Percentiles rank a stretch among this genome's conserved stretches.
Evolutionary conservation across 2,113 vertebrate species (phyloP).

Genomic region (Octodon degus): DNA sequence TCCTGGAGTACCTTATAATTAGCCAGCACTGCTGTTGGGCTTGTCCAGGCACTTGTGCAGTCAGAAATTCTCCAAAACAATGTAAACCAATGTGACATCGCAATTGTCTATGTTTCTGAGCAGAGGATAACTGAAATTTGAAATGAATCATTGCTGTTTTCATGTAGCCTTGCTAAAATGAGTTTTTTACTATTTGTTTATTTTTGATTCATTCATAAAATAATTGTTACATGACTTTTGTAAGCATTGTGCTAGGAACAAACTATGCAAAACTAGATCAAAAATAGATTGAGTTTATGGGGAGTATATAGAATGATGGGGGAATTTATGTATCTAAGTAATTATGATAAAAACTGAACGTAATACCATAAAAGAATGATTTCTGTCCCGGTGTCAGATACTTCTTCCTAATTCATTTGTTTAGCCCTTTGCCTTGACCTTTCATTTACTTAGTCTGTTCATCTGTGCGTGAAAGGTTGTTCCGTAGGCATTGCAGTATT

Average conservation of each 20-base stretch:
- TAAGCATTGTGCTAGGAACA: background rate
- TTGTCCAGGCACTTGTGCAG: background rate
- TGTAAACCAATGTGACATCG: background rate
- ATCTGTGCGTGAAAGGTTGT: background rate
- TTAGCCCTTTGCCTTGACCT: background rate
- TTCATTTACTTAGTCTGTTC: background rate
- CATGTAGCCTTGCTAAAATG: background rate
- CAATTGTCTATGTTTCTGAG: background rate
- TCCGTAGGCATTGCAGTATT: background rate
- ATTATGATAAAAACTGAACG: background rate
- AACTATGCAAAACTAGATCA: background rate
- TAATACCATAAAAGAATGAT: background rate
- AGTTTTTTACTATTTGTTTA: background rate
- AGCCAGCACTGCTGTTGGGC: background rate
- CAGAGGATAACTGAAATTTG: background rate
- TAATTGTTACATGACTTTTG: background rate
- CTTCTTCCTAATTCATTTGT: background rate
- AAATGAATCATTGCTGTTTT: background rate
- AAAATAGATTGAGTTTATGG: background rate
- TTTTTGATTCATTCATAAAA: background rate
- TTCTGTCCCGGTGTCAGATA: background rate
- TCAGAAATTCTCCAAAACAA: background rate
- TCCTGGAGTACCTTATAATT: background rate
- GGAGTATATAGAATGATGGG: background rate
- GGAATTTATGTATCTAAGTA: background rate